These are phyloP conservation scores for Sphenodon punctatus DNA, from an alignment of 2,797 vertebrate genomes.

Conservation along the genomic window DNA sequence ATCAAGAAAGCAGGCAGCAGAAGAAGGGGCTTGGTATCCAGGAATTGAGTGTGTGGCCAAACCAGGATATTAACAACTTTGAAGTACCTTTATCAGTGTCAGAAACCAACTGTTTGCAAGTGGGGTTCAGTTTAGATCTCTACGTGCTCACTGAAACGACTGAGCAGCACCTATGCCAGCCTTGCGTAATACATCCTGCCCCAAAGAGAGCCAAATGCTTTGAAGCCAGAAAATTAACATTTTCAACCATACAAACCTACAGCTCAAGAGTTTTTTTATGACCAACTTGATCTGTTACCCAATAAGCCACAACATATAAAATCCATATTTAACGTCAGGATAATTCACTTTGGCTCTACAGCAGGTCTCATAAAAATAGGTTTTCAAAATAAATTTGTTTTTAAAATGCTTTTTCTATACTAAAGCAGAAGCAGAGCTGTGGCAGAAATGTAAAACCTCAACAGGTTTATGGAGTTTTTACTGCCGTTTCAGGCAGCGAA, in stretches of 20 bases:
- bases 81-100: neutral
- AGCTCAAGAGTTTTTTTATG: neutral
- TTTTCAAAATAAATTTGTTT: neutral
- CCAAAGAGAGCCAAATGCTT: rapidly evolving
- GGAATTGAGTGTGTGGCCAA: neutral
- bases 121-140: too few species aligned
- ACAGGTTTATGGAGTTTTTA: neutral
- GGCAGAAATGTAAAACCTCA: neutral
- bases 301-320: neutral
- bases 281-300: neutral
- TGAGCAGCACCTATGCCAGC: neutral
- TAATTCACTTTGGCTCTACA: neutral
- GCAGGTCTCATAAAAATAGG: neutral
- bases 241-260: neutral
- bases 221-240: neutral
- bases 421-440: neutral
- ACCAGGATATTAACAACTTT: neutral
- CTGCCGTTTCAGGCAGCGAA: neutral
- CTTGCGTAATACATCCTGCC: neutral
- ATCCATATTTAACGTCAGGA: neutral
- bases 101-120: neutral
- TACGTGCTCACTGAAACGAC: neutral
- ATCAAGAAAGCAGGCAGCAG: neutral
- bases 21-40: neutral
- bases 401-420: neutral